Evolutionary conservation across 1,140 invertebrate genomes (phyloP).

Genomic region (Leptopilina clavipes): DNA sequence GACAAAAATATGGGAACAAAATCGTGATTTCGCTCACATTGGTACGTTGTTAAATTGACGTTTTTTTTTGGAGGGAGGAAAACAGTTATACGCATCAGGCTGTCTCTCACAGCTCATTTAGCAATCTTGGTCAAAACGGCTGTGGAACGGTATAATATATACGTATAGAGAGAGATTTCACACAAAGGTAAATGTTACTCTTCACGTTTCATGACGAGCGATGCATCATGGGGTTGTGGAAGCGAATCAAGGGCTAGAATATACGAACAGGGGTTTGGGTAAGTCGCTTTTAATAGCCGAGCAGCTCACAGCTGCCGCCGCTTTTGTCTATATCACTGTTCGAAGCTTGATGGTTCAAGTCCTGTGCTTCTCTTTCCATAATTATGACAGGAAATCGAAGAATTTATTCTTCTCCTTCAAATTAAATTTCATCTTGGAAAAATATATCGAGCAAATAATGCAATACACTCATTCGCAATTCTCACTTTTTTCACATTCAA

Average conservation of each 20-base stretch:
- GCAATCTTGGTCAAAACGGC: background rate
- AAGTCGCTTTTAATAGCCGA: slow-evolving; percentile 63
- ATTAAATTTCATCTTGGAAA: background rate
- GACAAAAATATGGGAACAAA: too few species aligned
- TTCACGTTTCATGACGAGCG: slow-evolving; percentile 27
- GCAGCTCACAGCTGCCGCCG: slow-evolving; percentile 54
- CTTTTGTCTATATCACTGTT: slow-evolving; percentile 47
- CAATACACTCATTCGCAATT: too few species aligned
- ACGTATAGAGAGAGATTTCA: slow-evolving; percentile 13
- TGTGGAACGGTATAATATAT: background rate
- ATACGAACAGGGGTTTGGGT: slow-evolving; percentile 47
- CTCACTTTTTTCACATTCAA: too few species aligned
- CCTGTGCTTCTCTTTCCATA: slow-evolving; percentile 4
- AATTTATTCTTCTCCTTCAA: slow-evolving; percentile 10
- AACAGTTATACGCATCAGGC: slow-evolving; percentile 11
- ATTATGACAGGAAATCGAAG: slow-evolving; percentile 25
- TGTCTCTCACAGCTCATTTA: slow-evolving; percentile 32
- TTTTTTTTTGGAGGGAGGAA: background rate
- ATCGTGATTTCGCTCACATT: too few species aligned
- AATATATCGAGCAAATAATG: too few species aligned
- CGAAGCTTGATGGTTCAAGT: slow-evolving; percentile 41
- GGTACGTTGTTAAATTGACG: background rate
- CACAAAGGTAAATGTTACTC: slow-evolving; percentile 33
- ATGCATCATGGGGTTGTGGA: slow-evolving; percentile 41
- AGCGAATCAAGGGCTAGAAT: slow-evolving; percentile 44